Conservation (phyloP, 2,113 vertebrate species). For the Gymnocephalus cernua region DNA sequence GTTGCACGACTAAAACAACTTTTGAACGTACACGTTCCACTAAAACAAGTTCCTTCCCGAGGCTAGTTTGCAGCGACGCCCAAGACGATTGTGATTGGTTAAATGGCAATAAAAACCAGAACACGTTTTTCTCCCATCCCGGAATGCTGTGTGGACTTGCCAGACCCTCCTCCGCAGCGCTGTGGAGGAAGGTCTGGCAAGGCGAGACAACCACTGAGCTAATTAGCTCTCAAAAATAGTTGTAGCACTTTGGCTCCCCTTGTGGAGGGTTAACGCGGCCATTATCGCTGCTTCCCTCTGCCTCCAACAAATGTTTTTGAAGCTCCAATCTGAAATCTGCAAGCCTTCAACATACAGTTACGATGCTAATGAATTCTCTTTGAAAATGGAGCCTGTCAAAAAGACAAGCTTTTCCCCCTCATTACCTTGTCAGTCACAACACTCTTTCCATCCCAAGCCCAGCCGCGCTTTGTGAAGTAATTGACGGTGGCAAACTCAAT, state of each 20-base stretch:
- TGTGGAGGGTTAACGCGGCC: neutral
- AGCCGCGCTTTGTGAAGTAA: slow-evolving; percentile 99
- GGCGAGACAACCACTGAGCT: neutral
- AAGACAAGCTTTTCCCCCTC: slow-evolving; percentile 64
- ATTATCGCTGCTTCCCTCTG: neutral
- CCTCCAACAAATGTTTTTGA: slow-evolving; percentile 20
- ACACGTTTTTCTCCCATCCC: too few relatives aligned
- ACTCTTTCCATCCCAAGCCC: slow-evolving; percentile 99
- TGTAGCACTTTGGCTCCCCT: neutral
- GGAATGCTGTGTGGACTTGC: too few relatives aligned
- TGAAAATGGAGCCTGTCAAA: slow-evolving; percentile 47
- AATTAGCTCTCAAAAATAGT: neutral
- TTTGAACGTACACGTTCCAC: too few relatives aligned
- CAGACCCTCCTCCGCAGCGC: too few relatives aligned
- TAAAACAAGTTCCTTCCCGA: too few relatives aligned
- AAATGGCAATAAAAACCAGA: too few relatives aligned
- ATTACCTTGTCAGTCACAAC: slow-evolving; percentile 97
- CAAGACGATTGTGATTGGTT: too few relatives aligned
- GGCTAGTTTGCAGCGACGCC: too few relatives aligned
- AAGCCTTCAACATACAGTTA: neutral
- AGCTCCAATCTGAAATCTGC: neutral
- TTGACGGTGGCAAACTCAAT: slow-evolving; percentile 99
- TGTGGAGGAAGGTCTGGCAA: too few relatives aligned
- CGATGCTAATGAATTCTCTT: slow-evolving; percentile 34
- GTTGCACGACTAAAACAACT: too few relatives aligned